Base-by-base conservation (phyloP, 2,113 vertebrate genomes). In the Dasyornis broadbenti region DNA sequence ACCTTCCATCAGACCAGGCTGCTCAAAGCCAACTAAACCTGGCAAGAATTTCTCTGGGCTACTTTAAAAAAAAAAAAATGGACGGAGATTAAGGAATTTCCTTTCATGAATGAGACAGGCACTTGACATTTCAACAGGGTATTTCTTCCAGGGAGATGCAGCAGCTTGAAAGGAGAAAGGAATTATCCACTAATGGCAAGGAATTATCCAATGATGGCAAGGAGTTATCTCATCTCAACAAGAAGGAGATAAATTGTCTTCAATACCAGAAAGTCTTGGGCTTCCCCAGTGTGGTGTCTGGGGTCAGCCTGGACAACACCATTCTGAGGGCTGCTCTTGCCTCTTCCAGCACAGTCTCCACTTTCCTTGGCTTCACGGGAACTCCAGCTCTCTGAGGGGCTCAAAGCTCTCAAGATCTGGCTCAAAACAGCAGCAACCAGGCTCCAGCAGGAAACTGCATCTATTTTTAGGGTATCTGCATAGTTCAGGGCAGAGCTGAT, bases 321-420 rank as follows among this genome's bases (percentile, higher is more conserved):
- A 1, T 44, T 6, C 11, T 0, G 4, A 79, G 61, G 75, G 18
- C 10, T 1, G 0, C 42, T 65, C 50, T 16, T 16, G 4, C 40
- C 28, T 70, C 9, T 47, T 42, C 4, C 56, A 65, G 23, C 35
- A 33, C 53, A 54, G 4, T 10, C 28, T 79, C 9, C 2, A 0
- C 30, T 28, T 37, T 33, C 28, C 44, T 47, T 5, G 16, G n/a
- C 31, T 77, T n/a, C 10, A 4, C 11, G 37, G 64, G 18, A 45
- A 33, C 27, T 65, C 47, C 60, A 59, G 39, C 53, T n/a, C n/a
- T n/a, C n/a, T n/a, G n/a, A n/a, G n/a, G n/a, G n/a, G n/a, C n/a
- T n/a, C n/a, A n/a, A n/a, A n/a, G n/a, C n/a, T n/a, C 52, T 15
- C 15, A 15, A 77, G 59, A 60, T 24, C 14, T 73, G n/a, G 3